Base-by-base conservation (phyloP, 1,140 invertebrate species). In the Patella vulgata region DNA sequence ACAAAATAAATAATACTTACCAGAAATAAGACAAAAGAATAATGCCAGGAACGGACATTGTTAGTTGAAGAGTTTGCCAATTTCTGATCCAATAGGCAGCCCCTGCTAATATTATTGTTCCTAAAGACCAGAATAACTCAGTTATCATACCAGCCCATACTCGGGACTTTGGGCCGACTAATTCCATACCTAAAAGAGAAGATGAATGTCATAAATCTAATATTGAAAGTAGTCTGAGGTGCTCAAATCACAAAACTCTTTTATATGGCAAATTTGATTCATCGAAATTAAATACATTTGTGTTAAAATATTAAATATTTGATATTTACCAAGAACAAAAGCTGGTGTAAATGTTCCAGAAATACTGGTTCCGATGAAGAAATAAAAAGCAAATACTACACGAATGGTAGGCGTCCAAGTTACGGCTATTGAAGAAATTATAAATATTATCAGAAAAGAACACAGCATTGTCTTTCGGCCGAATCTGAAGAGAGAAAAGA, bases 21-120 rank as follows among this genome's bases (percentile, higher is more conserved):
- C 81, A 84, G 61, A 66, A 84, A 48, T 83, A 84, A 8, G 66
- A 58, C 14, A 84, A 30, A 40, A 81, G 78, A 14, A 92, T 74
- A 11, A 90, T 75, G 0, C 90, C 89, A 19, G 91, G 91, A 25
- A 91, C 76, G 0, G 91, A 91, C 48, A 92, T 87, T 1, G 88
- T 88, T 65, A 93, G 83, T 83, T 93, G 91, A 52, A 91, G 90
- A 55, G 86, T 86, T 3, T 87, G 84, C 91, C 92, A 93, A 28
- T 89, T 86, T n/a, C 89, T 84, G 2, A 91, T 85, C 59, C 87
- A 88, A 71, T 90, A 88, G 33, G 87, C 88, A 47, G 91, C 86
- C 0, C 87, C 58, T 1, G 89, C 83, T 27, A 91, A 69, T 0
- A 87, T 82, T 12, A 89, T 81, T 70, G 90, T 88, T n/a, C 90